Evolutionary conservation across 2,113 vertebrate genomes (phyloP), one percentile per base, ranked within the genome.

Genomic region (Tichodroma muraria): DNA sequence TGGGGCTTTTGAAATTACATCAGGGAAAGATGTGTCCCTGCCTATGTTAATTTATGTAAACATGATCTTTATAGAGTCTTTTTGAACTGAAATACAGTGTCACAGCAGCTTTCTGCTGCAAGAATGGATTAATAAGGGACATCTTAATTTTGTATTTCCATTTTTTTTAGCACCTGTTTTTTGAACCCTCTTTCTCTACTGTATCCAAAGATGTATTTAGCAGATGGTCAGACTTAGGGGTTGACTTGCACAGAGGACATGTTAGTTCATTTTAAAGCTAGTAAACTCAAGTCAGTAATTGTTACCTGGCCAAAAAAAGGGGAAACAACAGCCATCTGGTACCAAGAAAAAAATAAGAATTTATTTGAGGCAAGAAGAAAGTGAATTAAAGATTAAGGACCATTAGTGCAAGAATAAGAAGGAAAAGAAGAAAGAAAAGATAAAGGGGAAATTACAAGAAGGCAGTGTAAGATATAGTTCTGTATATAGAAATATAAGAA

Each of bases 31-130:
- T 52, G 15, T 84, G 49, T 92, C 70, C 21, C 61, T 92, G 88
- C n/a, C 86, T 93, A 75, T 61, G 56, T 90, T 94, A 90, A 92
- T 96, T 92, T 78, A 77, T 90, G 60, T 92, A 94, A 90, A 86
- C 76, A 66, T 57, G 70, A 71, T 88, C 85, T 93, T 89, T 85
- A n/a, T 53, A 52, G 66, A 87, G 79, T 82, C 81, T 69, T 80
- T 82, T 54, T 63, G 38, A 91, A 85, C 60, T 85, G 71, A 70
- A 81, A 88, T 68, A 45, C 31, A 63, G 78, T 52, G 33, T 83
- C 89, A 87, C 42, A 76, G 66, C 37, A 79, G 66, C 65, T 87
- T 85, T 44, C 37, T 76, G 45, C 71, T 85, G 49, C 47, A 76
- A 45, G 85, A 77, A 70, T 53, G 22, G 17, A 47, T 85, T 88